Base-by-base conservation (phyloP, 2,113 vertebrate species). In the Holacanthus passer region DNA sequence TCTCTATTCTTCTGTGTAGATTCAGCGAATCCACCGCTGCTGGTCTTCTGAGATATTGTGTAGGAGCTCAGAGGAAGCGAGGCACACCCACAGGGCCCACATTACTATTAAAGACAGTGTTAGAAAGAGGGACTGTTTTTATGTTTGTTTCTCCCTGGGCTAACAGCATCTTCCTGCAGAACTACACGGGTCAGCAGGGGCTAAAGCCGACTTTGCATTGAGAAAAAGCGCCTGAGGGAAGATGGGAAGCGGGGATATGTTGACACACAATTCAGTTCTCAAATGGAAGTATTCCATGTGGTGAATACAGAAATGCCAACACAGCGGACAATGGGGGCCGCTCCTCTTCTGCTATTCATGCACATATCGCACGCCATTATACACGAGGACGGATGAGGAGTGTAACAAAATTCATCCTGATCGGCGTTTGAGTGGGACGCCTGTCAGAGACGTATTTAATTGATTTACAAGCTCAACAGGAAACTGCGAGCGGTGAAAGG, bases 101-200 rank as follows among this genome's bases (percentile, higher is more conserved):
- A 84, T 89, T 84, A 88, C 81, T 89, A 89, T 80, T 87, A 93
- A 88, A 85, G 78, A 81, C 62, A 12, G 58, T 31, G 65, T 87
- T 58, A 56, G 84, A 90, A 59, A 88, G 60, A 77, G 47, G 58
- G 68, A 72, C 68, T 73, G 53, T 66, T 79, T 82, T 86, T 68
- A 76, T 87, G 79, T 89, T 89, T 81, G 79, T 89, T 88, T 89
- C 85, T 90, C 85, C 50, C 43, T 13, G 48, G 88, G 89, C 77
- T 74, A 88, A 87, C 68, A 69, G 55, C 73, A 14, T 87, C 86
- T 80, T 92, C 66, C 86, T 88, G 79, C 81, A 85, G 63, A 88
- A 84, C 79, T 76, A 72, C 90, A 89, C 80, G 66, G 92, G 91
- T 91, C 91, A 91, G 86, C 86, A 59, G 84, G 83, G 79, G 92